Base-by-base conservation (phyloP, 2,888 invertebrate species). In the Mongoloraphidia duomilia region DNA sequence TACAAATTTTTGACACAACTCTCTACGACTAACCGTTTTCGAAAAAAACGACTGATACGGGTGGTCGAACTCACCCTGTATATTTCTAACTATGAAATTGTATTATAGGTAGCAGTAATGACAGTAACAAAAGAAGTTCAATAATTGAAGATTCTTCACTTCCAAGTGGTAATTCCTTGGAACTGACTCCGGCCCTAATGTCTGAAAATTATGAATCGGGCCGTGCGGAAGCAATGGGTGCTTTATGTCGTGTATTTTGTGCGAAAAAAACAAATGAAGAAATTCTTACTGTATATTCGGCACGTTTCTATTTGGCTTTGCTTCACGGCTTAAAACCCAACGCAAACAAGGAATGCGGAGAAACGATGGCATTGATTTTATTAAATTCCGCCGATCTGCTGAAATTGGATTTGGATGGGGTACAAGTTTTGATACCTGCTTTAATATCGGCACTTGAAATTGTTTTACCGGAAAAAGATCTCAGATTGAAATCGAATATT, bases 181-280 rank as follows among this genome's bases (percentile, higher is more conserved):
- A 84, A 53, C 70, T 86, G 41, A 79, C 84, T 2, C 67, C 79
- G 11, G 76, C 78, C 41, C 68, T 86, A 46, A 82, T 82, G 46
- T 84, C 86, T 61, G 80, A 85, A 59, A 82, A 82, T 56, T 87
- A 84, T 59, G 85, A 85, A 65, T 80, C 84, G 53, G 86, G 97
- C 2, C 79, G 91, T 51, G 96, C 97, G 0, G 93, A 94, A 68
- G 96, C 97, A 0, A 76, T 96, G 59, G 97, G 95, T 17, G 85
- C 96, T 3, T 70, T 98, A 17, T 97, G 97, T 66, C 79, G 95
- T 59, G 92, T 97, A 62, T 86, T 98, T 65, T 95, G 93, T 66
- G 85, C 95, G 0, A 94, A 94, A 69, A 92, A 91, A 68, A 91
- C 93, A 1, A 88, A 89, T 39, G 95, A 95, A 71, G 85, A 87